These are phyloP conservation scores for Eunapius fragilis DNA, from an alignment of 37 sponge, comb jelly and placozoan species.

Conservation along the genomic window DNA sequence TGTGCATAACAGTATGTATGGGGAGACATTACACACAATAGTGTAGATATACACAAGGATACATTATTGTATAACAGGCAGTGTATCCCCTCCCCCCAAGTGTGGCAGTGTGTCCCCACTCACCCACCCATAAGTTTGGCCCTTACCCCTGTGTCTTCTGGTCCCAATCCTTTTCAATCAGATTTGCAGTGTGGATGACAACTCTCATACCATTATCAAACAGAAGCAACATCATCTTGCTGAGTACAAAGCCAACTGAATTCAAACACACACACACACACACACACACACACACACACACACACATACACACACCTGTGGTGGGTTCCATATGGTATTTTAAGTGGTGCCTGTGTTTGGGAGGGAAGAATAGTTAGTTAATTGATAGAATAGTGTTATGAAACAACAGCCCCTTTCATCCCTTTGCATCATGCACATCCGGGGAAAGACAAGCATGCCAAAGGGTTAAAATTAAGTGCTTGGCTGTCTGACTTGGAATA, in stretches of 20 bases:
- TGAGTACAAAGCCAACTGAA: conserved; percentile 53
- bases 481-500: conserved; percentile 56
- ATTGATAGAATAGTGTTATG: no score
- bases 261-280: no score
- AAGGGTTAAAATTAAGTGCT: not conserved
- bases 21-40: no score
- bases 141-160: conserved; percentile 87
- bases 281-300: not conserved
- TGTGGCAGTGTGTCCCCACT: no score
- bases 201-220: conserved; percentile 84
- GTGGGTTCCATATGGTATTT: conserved; percentile 68
- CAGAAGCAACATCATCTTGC: conserved; percentile 92
- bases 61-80: no score
- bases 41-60: no score
- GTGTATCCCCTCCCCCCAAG: no score
- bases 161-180: conserved; percentile 86
- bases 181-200: conserved; percentile 94
- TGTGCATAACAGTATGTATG: no score
- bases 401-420: no score
- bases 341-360: conserved; percentile 53
- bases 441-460: not conserved
- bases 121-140: no score
- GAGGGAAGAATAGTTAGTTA: no score
- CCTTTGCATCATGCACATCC: no score
- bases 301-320: conserved; percentile 53